Evolutionary conservation across 1,140 invertebrate species (phyloP).

Genomic region (Aphaenogaster rudis): DNA sequence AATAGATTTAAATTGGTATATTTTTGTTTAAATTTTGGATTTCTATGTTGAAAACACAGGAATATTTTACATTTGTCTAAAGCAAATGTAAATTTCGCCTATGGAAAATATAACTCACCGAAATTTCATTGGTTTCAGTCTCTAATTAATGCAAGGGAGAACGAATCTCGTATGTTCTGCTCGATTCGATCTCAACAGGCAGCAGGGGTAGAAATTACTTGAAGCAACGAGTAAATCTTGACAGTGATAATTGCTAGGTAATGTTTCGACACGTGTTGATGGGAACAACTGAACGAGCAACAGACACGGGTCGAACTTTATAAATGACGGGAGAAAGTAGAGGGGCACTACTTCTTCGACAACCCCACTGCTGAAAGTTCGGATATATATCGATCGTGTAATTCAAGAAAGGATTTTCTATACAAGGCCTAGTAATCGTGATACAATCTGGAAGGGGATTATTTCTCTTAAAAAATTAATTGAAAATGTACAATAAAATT

Average conservation of each 20-base stretch:
- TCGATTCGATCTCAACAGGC: background rate
- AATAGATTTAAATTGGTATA: background rate
- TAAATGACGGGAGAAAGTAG: slow-evolving; percentile 73
- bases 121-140: background rate
- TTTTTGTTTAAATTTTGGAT: background rate
- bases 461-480: too few species aligned
- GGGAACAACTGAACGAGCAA: slow-evolving; percentile 65
- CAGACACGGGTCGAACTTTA: slow-evolving; percentile 68
- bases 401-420: background rate
- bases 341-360: slow-evolving; percentile 48
- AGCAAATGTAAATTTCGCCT: background rate
- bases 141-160: background rate
- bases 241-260: slow-evolving; percentile 6
- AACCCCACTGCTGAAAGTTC: slow-evolving; percentile 69
- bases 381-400: background rate
- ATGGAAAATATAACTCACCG: slow-evolving; percentile 8
- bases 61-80: background rate
- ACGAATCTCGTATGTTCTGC: background rate
- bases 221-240: background rate
- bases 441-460: too few species aligned
- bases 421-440: background rate
- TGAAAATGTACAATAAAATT: too few species aligned
- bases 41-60: background rate
- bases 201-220: background rate
- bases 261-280: slow-evolving; percentile 58